phyloP scores from a whole-genome alignment of 92 coral and sea anemone species.

The Heliopora coerulea region DNA sequence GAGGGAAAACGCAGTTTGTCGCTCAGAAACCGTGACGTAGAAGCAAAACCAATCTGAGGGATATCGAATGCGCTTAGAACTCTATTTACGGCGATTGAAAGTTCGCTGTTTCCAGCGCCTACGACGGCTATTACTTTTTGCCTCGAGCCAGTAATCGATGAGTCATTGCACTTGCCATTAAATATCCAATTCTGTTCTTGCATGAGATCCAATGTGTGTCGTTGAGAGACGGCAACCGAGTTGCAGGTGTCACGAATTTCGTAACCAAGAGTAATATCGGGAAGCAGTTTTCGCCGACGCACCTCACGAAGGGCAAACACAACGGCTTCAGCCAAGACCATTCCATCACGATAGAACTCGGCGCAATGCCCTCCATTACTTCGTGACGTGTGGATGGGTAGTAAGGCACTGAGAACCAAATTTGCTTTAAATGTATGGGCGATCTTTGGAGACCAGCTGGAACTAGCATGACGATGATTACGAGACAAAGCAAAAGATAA shows the following conservation, averaged over 20 bases:
- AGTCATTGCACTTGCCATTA: neutral
- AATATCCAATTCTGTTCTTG: neutral
- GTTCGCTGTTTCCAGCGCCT: slow-evolving; percentile 64
- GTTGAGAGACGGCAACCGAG: slow-evolving; percentile 49
- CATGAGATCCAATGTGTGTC: slow-evolving; percentile 62
- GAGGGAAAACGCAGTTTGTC: slow-evolving; percentile 67
- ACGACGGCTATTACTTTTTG: slow-evolving; percentile 49
- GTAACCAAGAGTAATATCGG: slow-evolving; percentile 63
- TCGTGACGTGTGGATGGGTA: slow-evolving; percentile 16
- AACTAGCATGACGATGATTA: too few relatives aligned
- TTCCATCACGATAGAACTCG: slow-evolving; percentile 56
- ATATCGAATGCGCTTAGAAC: slow-evolving; percentile 60
- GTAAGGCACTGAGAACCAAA: slow-evolving; percentile 24
- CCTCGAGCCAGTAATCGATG: neutral
- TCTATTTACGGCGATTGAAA: slow-evolving; percentile 63
- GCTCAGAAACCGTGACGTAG: slow-evolving; percentile 67
- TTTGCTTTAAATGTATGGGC: neutral
- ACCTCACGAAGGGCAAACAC: slow-evolving; percentile 64
- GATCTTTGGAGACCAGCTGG: too few relatives aligned
- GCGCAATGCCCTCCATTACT: slow-evolving; percentile 33
- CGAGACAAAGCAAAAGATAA: too few relatives aligned
- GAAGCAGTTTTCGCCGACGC: slow-evolving; percentile 58
- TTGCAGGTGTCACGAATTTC: slow-evolving; percentile 78
- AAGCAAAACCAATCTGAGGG: slow-evolving; percentile 78
- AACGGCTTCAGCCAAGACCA: slow-evolving; percentile 66